Conservation (phyloP, 2,797 vertebrate species). For the Micromesistius poutassou region DNA sequence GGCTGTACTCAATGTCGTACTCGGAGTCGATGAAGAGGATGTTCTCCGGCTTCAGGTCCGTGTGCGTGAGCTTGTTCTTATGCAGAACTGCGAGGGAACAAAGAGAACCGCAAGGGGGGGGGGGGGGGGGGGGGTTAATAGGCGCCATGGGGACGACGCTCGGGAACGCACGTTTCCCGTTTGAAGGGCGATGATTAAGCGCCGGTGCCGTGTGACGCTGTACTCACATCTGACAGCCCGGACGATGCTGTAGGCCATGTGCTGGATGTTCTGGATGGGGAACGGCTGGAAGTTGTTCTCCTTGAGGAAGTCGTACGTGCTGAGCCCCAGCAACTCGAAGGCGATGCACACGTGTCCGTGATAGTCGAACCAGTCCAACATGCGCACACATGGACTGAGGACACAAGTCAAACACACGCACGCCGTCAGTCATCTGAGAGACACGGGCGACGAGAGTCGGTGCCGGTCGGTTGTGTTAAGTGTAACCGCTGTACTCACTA, state of each 20-base stretch:
- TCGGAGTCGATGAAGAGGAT: conserved; percentile 94
- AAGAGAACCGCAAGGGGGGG: conserved; percentile 19
- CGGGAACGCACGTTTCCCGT: neutral
- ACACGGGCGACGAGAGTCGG: too few species aligned
- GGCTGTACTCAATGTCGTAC: conserved; percentile 87
- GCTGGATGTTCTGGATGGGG: conserved; percentile 87
- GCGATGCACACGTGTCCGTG: conserved; percentile 92
- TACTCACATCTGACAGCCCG: conserved; percentile 85
- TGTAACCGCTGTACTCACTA: conserved; percentile 76
- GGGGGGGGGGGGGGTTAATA: neutral
- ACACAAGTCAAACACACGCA: rapidly evolving
- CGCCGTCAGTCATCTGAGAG: too few species aligned
- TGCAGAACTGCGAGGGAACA: conserved; percentile 83
- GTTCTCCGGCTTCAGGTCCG: conserved; percentile 97
- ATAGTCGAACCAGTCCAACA: conserved; percentile 96
- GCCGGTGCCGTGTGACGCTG: neutral
- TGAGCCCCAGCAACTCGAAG: conserved; percentile 94
- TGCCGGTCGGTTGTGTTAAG: neutral
- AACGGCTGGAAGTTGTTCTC: conserved; percentile 96
- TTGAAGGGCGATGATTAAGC: too few species aligned
- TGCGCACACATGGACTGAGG: conserved; percentile 87
- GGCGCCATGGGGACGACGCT: neutral
- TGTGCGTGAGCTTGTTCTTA: conserved; percentile 94
- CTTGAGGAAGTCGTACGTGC: conserved; percentile 96
- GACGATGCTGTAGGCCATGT: conserved; percentile 92